These are phyloP conservation scores for Lasiurus cinereus DNA, from an alignment of 2,113 vertebrate genomes.

Conservation along the genomic window DNA sequence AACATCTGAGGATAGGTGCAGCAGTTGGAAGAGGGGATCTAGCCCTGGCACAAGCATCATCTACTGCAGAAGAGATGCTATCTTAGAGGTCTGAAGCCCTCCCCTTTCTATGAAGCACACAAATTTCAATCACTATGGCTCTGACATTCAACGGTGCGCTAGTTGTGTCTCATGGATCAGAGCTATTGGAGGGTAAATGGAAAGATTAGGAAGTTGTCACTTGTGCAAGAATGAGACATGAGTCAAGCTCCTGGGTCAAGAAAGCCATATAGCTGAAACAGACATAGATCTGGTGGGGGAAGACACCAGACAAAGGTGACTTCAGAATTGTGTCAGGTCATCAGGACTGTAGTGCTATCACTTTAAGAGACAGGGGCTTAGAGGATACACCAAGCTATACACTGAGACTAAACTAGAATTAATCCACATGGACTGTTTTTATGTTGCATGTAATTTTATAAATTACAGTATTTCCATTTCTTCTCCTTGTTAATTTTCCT, in stretches of 20 bases:
- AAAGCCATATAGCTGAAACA: background rate
- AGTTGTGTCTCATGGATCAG: constrained; percentile 27
- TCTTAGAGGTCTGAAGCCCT: background rate
- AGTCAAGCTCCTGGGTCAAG: background rate
- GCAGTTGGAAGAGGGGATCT: background rate
- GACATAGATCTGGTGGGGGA: background rate
- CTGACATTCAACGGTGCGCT: background rate
- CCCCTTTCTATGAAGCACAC: background rate
- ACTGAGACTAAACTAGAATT: constrained; percentile 39
- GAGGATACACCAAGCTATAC: background rate
- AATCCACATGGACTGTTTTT: constrained; percentile 41
- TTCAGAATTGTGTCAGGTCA: background rate
- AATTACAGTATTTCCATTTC: constrained; percentile 41
- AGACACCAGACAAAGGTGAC: background rate
- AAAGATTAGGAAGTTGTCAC: background rate
- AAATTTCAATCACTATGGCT: background rate
- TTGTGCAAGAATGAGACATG: constrained; percentile 15
- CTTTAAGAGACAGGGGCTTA: background rate
- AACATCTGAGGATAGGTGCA: background rate
- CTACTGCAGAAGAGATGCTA: background rate
- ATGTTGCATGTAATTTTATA: constrained; percentile 51
- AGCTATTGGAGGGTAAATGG: background rate
- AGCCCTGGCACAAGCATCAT: background rate
- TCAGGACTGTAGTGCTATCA: background rate
- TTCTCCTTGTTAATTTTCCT: constrained; percentile 35